Percentiles rank a stretch among this genome's conserved stretches.
phyloP scores from a whole-genome alignment of 2,888 invertebrate species.

The Drosophila recens region DNA sequence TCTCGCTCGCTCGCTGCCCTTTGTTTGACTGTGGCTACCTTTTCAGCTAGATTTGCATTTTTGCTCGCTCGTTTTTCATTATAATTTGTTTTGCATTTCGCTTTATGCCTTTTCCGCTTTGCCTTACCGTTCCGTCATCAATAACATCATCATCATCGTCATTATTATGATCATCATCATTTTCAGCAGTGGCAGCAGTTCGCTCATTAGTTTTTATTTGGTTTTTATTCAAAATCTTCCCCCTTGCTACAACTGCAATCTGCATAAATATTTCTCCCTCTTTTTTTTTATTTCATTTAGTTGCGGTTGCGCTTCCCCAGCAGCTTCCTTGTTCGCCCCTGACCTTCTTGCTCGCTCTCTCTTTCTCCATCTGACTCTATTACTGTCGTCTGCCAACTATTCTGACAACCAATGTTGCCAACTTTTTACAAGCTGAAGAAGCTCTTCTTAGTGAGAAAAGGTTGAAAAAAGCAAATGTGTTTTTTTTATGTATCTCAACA shows the following conservation, averaged over 20 bases:
- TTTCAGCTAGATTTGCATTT: constrained; percentile 56
- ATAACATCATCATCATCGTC: constrained; percentile 14
- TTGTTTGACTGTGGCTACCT: constrained; percentile 35
- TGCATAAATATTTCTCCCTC: constrained; percentile 41
- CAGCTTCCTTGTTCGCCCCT: constrained; percentile 44
- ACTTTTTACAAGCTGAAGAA: neutral
- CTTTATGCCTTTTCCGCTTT: constrained; percentile 51
- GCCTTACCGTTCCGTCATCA: constrained; percentile 22
- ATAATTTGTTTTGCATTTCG: constrained; percentile 56
- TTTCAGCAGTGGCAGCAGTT: constrained; percentile 24
- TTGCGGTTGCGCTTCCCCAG: constrained; percentile 32
- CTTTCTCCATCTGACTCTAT: constrained; percentile 4
- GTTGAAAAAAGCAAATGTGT: neutral
- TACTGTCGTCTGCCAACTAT: constrained; percentile 17
- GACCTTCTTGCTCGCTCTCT: constrained; percentile 28
- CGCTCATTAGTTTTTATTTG: constrained; percentile 58
- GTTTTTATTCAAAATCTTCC: constrained; percentile 44
- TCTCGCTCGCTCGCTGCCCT: constrained; percentile 31
- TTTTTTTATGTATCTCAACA: too few relatives aligned
- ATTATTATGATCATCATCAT: constrained; percentile 5
- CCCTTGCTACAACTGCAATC: constrained; percentile 29
- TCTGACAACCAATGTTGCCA: constrained; percentile 16
- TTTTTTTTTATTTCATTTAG: constrained; percentile 20
- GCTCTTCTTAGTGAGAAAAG: neutral
- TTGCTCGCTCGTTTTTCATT: constrained; percentile 41